A percentile compares a stretch with the other conserved stretches of the same genome.
These are phyloP conservation scores for Acrobasis consociella DNA, from an alignment of 2,888 invertebrate species.

Conservation along the genomic window DNA sequence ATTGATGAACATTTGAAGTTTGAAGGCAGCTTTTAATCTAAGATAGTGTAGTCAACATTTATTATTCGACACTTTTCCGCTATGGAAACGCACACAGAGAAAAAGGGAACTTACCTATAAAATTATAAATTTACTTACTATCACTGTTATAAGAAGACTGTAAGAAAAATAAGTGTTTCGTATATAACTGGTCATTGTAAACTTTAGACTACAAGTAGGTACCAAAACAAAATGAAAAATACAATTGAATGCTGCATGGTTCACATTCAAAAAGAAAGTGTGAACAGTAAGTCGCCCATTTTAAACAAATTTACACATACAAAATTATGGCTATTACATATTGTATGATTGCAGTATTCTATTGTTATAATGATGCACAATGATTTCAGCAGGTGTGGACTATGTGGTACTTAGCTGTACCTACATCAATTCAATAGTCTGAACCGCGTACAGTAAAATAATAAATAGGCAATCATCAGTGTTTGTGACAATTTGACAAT, in stretches of 20 bases:
- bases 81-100: no score
- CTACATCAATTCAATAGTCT: no score
- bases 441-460: no score
- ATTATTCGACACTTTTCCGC: no score
- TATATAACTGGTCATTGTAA: not conserved
- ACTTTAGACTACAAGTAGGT: not conserved
- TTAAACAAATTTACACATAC: constrained; percentile 37
- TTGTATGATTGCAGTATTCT: not conserved
- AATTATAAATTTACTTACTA: constrained; percentile 6
- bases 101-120: no score
- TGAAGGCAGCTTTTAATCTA: no score
- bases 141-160: constrained; percentile 2
- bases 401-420: not conserved
- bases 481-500: no score
- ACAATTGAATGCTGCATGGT: not conserved
- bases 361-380: not conserved
- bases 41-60: no score
- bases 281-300: not conserved
- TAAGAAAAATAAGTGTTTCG: constrained; percentile 2
- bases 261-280: constrained; percentile 14
- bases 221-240: not conserved
- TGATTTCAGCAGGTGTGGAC: not conserved
- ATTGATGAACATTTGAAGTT: no score
- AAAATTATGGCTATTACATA: not conserved
- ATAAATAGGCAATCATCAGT: no score